A percentile compares a stretch with the other conserved stretches of the same genome.
phyloP scores from a whole-genome alignment of 2,113 vertebrate genomes.

The Piliocolobus tephrosceles region DNA sequence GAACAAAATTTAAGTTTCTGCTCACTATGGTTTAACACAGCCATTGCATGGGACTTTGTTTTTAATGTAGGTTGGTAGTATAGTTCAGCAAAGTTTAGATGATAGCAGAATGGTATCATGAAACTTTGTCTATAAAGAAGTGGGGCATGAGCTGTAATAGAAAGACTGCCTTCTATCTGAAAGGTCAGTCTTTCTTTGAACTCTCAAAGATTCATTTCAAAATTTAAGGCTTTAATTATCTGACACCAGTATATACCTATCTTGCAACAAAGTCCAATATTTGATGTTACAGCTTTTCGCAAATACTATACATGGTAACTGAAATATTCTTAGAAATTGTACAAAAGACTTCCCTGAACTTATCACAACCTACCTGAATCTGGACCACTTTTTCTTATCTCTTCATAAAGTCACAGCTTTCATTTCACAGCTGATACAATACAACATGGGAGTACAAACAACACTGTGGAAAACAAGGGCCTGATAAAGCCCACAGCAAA shows the following conservation, averaged over 20 bases:
- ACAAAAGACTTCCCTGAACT: constrained; percentile 86
- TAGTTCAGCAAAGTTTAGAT: constrained; percentile 83
- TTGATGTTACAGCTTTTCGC: constrained; percentile 1
- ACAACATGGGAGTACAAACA: neutral
- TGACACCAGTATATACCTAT: neutral
- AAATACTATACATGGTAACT: constrained; percentile 70
- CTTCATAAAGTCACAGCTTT: constrained; percentile 41
- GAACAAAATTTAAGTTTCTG: constrained; percentile 27
- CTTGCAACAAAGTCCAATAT: constrained; percentile 9
- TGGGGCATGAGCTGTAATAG: constrained; percentile 71
- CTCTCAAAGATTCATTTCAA: neutral
- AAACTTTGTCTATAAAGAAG: constrained; percentile 74
- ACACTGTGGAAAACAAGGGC: neutral
- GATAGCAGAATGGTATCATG: constrained; percentile 79
- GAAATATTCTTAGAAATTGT: constrained; percentile 84
- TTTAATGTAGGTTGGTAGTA: constrained; percentile 85
- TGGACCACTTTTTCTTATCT: constrained; percentile 83
- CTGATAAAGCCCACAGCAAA: neutral
- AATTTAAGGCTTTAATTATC: constrained; percentile 23
- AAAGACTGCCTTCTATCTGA: constrained; percentile 21
- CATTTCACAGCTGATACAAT: constrained; percentile 3
- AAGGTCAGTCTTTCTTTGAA: constrained; percentile 1
- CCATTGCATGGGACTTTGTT: neutral
- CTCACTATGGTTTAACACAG: neutral
- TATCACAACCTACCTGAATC: constrained; percentile 83